These are phyloP conservation scores for Zeus faber DNA, from an alignment of 2,113 vertebrate species.

Conservation along the genomic window DNA sequence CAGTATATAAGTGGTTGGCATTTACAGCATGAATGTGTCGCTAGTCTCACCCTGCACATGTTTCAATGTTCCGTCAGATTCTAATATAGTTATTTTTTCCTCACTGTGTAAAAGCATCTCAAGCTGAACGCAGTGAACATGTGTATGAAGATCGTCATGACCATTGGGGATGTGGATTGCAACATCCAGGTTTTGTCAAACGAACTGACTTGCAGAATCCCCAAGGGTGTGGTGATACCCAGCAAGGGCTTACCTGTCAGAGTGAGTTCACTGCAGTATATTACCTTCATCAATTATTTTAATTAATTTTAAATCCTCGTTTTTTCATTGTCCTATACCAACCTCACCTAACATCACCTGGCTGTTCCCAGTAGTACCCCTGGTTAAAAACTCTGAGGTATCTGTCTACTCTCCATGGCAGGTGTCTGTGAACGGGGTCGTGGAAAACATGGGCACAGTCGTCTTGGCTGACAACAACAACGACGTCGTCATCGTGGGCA, in stretches of 20 bases:
- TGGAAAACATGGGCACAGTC: conserved; percentile 78
- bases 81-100: neutral
- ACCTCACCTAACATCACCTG: neutral
- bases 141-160: conserved; percentile 87
- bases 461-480: conserved; percentile 34
- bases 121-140: conserved; percentile 71
- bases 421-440: conserved; percentile 74
- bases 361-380: neutral
- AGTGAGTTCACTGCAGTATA: conserved; percentile 62
- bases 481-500: conserved; percentile 52
- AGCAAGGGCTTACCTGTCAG: conserved; percentile 63
- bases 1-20: neutral
- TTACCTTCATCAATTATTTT: neutral
- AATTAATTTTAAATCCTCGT: neutral
- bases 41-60: neutral
- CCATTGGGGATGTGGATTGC: conserved; percentile 78
- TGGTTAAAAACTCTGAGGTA: no score
- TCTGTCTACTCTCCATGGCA: conserved; percentile 19
- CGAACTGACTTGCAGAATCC: conserved; percentile 84
- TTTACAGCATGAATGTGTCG: neutral
- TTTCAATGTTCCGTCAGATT: neutral
- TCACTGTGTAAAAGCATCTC: conserved; percentile 71
- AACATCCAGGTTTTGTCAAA: conserved; percentile 77
- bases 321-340: no score
- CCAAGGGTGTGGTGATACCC: conserved; percentile 71